A percentile compares a stretch with the other conserved stretches of the same genome.
phyloP scores from a whole-genome alignment of 2,113 vertebrate genomes.

The Eonycteris spelaea region DNA sequence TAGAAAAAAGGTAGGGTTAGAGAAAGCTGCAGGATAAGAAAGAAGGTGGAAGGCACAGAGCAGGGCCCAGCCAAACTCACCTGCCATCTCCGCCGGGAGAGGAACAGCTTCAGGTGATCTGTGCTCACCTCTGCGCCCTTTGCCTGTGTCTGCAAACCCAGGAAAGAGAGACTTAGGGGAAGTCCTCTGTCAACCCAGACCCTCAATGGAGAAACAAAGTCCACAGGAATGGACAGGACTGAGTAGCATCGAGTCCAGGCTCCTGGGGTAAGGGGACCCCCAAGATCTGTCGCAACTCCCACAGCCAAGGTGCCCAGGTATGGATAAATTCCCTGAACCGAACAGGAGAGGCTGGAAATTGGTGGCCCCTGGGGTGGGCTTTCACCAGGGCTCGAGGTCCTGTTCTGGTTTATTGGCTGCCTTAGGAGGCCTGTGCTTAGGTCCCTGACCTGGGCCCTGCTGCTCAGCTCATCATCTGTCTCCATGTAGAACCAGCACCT shows the following conservation, averaged over 20 bases:
- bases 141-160: conserved; percentile 85
- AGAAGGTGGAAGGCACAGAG: conserved; percentile 85
- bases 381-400: neutral
- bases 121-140: conserved; percentile 93
- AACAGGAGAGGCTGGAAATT: neutral
- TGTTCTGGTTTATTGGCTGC: neutral
- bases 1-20: conserved; percentile 82
- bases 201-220: neutral
- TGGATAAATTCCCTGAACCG: neutral
- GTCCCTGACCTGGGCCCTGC: neutral
- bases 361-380: neutral
- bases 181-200: neutral
- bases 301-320: neutral
- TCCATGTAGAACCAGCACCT: neutral
- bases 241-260: neutral
- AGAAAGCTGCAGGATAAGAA: conserved; percentile 75
- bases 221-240: neutral
- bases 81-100: conserved; percentile 97
- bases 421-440: neutral
- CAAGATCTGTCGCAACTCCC: neutral
- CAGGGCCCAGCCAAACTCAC: conserved; percentile 77
- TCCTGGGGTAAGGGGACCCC: neutral
- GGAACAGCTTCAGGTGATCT: conserved; percentile 94
- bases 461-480: neutral
- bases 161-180: conserved; percentile 24